Evolutionary conservation across 2,888 invertebrate species (phyloP).

Genomic region (Spatulosminthurus flaviceps): DNA sequence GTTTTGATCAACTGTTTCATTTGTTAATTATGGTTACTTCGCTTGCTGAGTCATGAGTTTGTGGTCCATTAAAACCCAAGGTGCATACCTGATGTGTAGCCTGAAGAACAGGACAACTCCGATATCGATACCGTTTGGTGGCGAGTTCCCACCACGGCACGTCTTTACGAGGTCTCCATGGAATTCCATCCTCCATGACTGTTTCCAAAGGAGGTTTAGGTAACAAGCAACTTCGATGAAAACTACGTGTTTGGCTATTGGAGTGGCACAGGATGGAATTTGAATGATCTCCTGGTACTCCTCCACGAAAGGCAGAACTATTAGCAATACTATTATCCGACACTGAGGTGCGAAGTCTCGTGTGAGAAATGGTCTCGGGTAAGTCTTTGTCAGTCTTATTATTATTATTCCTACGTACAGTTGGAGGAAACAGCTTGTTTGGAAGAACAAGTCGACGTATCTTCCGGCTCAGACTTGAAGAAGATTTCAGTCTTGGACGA

Average conservation of each 20-base stretch:
- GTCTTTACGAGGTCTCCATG: conserved; percentile 71
- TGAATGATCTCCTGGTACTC: conserved; percentile 3
- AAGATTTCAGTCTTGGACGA: conserved; percentile 39
- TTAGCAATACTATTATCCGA: conserved; percentile 62
- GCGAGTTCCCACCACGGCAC: conserved; percentile 92
- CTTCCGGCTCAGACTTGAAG: conserved; percentile 59
- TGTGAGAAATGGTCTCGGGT: not conserved
- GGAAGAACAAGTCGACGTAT: conserved; percentile 61
- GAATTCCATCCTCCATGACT: conserved; percentile 65
- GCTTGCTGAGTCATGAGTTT: conserved; percentile 16
- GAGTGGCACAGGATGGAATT: conserved; percentile 43
- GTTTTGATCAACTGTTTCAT: conserved; percentile 35
- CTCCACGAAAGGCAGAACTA: conserved; percentile 21
- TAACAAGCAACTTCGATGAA: conserved; percentile 62
- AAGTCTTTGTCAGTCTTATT: conserved; percentile 7
- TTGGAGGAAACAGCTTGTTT: conserved; percentile 51
- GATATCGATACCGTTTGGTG: conserved; percentile 75
- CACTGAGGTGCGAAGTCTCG: conserved; percentile 58
- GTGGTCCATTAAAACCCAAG: conserved; percentile 8
- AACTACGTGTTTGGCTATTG: conserved; percentile 50
- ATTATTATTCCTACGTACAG: conserved; percentile 26
- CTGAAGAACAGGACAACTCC: conserved; percentile 83
- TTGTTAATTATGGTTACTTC: conserved; percentile 37
- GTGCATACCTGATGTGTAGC: conserved; percentile 66
- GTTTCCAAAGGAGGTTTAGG: conserved; percentile 63